Base-by-base conservation (phyloP, 2,113 vertebrate species). In the Sprattus sprattus region DNA sequence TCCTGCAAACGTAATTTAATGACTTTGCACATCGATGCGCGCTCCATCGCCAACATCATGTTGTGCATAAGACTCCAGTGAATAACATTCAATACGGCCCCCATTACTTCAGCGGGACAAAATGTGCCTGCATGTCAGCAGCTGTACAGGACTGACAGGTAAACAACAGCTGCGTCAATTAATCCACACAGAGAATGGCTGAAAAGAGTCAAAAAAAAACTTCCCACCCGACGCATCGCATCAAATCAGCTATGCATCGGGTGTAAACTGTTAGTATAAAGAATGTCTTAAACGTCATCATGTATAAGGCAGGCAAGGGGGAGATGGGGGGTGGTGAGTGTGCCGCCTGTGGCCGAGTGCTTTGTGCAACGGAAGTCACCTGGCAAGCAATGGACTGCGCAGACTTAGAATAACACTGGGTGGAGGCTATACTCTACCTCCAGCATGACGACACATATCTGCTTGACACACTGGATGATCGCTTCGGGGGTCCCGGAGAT, bases 371-470 rank as follows among this genome's bases (percentile, higher is more conserved):
- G 11, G 71, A 39, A 78, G 71, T 39, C 6, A 28, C 71, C 13
- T 15, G 10, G 71, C 25, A 11, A 39, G 25, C 71, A 71, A 71
- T 71, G 28, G 64, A 71, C 64, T 71, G 25, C 25, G 11, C 64
- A 9, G 54, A 60, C 54, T 60, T 60, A 18, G 4, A 6, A 20
- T 3, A 60, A 83, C 13, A 83, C 32, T 10, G 22, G 39, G 82
- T 45, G 16, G 22, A 44, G 57, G 39, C 39, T 2, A 94, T 88
- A 95, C 94, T 92, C 86, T 97, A 99, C 98, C 98, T 99, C 98
- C 94, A 99, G 95, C 97, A 99, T 99, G 93, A 99, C 98, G 94
- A 99, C 97, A 96, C 98, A 99, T 94, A 99, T 99, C 91, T 99
- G 98, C 96, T 98, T 97, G 95, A 99, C 97, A 93, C 98, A 99